phyloP scores from a whole-genome alignment of 2,888 invertebrate species.

The Mesorhabditis spiculigera region DNA sequence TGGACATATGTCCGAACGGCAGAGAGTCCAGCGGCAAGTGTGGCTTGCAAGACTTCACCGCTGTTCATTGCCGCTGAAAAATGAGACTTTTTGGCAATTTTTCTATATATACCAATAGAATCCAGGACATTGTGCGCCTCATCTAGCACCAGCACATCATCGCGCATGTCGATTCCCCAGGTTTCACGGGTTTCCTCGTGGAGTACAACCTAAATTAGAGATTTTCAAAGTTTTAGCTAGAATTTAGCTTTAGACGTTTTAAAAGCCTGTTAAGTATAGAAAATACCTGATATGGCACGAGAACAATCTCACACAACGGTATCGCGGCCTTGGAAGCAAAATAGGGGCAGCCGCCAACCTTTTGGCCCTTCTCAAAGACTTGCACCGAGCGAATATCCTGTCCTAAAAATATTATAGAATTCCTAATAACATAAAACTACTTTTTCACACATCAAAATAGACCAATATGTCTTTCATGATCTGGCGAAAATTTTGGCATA shows the following conservation, averaged over 20 bases:
- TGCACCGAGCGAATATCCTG: conserved; percentile 8
- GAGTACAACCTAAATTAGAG: conserved; percentile 68
- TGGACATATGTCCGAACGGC: not conserved
- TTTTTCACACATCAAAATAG: too few relatives aligned
- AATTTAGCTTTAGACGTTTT: not conserved
- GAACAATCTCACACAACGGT: conserved; percentile 73
- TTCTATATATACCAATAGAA: conserved; percentile 70
- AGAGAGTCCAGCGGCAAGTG: not conserved
- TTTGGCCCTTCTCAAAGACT: conserved; percentile 65
- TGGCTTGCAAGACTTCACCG: not conserved
- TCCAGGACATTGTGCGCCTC: conserved; percentile 95
- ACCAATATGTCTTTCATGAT: too few relatives aligned
- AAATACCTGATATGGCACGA: conserved; percentile 60
- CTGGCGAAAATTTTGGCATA: too few relatives aligned
- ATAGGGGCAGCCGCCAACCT: conserved; percentile 83
- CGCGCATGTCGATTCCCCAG: conserved; percentile 71
- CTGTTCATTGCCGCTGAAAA: not conserved
- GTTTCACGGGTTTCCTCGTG: conserved; percentile 76
- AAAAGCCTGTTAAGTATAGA: not conserved
- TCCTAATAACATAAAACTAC: conserved; percentile 58
- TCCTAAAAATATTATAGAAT: not conserved
- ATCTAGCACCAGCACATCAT: conserved; percentile 80
- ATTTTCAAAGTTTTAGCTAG: not conserved
- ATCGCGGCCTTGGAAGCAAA: conserved; percentile 81
- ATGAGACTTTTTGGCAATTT: not conserved